Evolutionary conservation across 2,888 invertebrate species (phyloP).

Genomic region (Odontothrips loti): DNA sequence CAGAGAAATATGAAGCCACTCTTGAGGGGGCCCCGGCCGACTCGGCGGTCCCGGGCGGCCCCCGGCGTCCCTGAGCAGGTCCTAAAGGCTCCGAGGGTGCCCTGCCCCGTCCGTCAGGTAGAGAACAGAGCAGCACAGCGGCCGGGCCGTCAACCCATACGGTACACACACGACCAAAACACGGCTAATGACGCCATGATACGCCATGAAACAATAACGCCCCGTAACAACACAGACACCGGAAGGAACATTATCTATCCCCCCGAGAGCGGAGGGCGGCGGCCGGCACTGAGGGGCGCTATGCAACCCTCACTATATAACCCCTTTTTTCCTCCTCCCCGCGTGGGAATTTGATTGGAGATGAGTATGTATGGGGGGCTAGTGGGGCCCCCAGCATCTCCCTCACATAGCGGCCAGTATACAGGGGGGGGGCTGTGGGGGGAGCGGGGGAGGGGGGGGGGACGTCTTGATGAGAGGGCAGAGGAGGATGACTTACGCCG

Average conservation of each 20-base stretch:
- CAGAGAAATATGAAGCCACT: constrained; percentile 11
- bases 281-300: too few species aligned
- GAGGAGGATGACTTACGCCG: neutral
- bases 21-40: neutral
- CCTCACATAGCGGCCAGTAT: too few species aligned
- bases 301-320: neutral
- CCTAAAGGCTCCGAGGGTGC: neutral
- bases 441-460: too few species aligned
- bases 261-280: too few species aligned
- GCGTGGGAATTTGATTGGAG: neutral
- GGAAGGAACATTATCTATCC: neutral
- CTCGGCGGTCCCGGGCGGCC: neutral
- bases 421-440: neutral
- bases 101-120: neutral
- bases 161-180: neutral
- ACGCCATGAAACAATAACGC: constrained; percentile 9
- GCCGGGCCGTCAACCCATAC: neutral
- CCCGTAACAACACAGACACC: constrained; percentile 9
- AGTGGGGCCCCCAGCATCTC: too few species aligned
- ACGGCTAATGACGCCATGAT: neutral
- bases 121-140: neutral
- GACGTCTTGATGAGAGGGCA: neutral
- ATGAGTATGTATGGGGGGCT: neutral
- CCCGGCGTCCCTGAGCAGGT: too few species aligned
- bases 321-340: neutral